These are phyloP conservation scores for Pholis gunnellus DNA, from an alignment of 2,113 vertebrate genomes.

Conservation along the genomic window DNA sequence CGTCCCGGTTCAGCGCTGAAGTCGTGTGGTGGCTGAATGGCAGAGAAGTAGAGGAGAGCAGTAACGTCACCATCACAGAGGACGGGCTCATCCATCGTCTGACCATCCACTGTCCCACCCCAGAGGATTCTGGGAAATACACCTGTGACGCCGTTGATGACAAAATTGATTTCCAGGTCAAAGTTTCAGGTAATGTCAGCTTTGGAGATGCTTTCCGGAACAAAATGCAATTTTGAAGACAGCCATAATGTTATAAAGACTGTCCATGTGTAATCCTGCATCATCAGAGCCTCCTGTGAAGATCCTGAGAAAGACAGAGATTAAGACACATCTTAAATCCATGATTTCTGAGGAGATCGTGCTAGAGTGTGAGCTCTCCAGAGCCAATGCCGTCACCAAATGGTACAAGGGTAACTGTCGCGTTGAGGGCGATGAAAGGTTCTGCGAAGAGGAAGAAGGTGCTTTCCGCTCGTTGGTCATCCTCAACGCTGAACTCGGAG, in stretches of 20 bases:
- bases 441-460: constrained; percentile 90
- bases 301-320: constrained; percentile 84
- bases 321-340: constrained; percentile 73
- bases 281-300: constrained; percentile 84
- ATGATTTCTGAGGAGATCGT: constrained; percentile 85
- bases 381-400: constrained; percentile 74
- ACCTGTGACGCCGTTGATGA: constrained; percentile 82
- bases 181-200: constrained; percentile 84
- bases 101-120: constrained; percentile 72
- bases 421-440: constrained; percentile 84
- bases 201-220: not conserved
- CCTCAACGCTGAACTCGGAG: constrained; percentile 81
- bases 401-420: constrained; percentile 93
- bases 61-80: constrained; percentile 65
- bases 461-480: constrained; percentile 86
- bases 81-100: constrained; percentile 76
- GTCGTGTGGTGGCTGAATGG: constrained; percentile 81
- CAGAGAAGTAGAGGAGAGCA: constrained; percentile 70
- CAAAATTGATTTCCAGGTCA: constrained; percentile 86
- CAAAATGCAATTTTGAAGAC: not conserved
- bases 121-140: constrained; percentile 85
- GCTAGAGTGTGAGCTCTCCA: constrained; percentile 88
- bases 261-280: not conserved
- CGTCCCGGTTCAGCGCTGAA: constrained; percentile 78
- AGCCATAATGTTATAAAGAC: too few species aligned